These are phyloP conservation scores for Malthinus flaveolus DNA, from an alignment of 2,888 invertebrate species.

Conservation along the genomic window DNA sequence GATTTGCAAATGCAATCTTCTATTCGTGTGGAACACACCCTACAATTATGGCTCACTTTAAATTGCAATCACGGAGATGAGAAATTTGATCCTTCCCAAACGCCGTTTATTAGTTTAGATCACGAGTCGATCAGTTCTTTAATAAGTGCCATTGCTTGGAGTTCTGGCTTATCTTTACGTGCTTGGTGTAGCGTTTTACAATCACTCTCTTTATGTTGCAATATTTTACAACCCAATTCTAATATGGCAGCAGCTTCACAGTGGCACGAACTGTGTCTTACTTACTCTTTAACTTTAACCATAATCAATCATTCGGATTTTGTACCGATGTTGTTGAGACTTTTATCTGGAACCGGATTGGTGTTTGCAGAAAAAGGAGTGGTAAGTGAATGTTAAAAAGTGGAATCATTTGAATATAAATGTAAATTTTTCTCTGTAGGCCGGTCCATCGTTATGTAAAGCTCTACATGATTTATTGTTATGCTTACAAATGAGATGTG, in stretches of 20 bases:
- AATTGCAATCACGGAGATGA: conserved; percentile 61
- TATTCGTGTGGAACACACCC: conserved; percentile 78
- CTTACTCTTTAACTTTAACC: conserved; percentile 65
- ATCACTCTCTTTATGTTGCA: conserved; percentile 73
- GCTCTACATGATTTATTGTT: conserved; percentile 72
- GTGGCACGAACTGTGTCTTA: conserved; percentile 37
- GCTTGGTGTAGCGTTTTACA: conserved; percentile 82
- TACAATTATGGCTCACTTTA: conserved; percentile 85
- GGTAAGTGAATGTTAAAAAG: conserved; percentile 48
- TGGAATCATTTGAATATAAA: not conserved
- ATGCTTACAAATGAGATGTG: conserved; percentile 68
- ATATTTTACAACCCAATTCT: conserved; percentile 55
- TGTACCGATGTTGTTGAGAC: conserved; percentile 67
- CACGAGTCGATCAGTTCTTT: conserved; percentile 67
- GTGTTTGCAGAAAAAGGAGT: conserved; percentile 58
- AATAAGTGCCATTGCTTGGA: conserved; percentile 67
- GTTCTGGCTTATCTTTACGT: conserved; percentile 69
- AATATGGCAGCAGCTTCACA: conserved; percentile 24
- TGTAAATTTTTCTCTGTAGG: conserved; percentile 54
- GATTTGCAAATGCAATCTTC: conserved; percentile 70
- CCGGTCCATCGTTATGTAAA: conserved; percentile 76
- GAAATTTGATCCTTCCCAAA: conserved; percentile 62
- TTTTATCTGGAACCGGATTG: conserved; percentile 68
- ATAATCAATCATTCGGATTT: conserved; percentile 69
- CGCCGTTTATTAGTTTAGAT: conserved; percentile 68